phyloP scores from a whole-genome alignment of 2,797 vertebrate genomes.

The Capromys pilorides region DNA sequence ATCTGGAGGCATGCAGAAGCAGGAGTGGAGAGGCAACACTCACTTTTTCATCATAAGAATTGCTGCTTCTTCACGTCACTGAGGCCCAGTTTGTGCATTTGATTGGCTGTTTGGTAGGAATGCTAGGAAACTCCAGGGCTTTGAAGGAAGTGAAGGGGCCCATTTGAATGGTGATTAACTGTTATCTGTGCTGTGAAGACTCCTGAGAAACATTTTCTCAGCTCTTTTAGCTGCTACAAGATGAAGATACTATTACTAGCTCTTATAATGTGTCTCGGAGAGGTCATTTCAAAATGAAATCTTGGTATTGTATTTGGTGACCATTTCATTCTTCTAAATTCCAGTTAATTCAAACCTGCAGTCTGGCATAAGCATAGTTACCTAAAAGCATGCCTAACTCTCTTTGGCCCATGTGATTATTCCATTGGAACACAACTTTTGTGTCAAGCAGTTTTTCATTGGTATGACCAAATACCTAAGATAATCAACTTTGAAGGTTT shows the following conservation, averaged over 20 bases:
- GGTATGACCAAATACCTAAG: neutral
- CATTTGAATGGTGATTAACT: neutral
- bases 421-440: constrained; percentile 7
- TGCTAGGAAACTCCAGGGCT: neutral
- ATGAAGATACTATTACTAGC: constrained; percentile 32
- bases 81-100: neutral
- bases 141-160: neutral
- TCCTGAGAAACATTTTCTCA: constrained; percentile 34
- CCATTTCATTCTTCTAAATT: constrained; percentile 50
- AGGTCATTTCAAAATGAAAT: constrained; percentile 51
- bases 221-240: constrained; percentile 21
- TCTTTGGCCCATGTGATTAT: constrained; percentile 6
- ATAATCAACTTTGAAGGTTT: neutral
- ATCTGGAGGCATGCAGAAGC: neutral
- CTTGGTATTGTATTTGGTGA: constrained; percentile 17
- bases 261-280: constrained; percentile 1
- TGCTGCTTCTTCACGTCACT: neutral
- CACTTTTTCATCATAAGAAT: neutral
- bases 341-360: neutral
- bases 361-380: neutral
- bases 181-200: constrained; percentile 2
- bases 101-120: neutral
- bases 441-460: neutral
- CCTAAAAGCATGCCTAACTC: neutral
- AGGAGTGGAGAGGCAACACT: neutral